Conservation (phyloP, 2,797 vertebrate species). For the Acanthis flammea region DNA sequence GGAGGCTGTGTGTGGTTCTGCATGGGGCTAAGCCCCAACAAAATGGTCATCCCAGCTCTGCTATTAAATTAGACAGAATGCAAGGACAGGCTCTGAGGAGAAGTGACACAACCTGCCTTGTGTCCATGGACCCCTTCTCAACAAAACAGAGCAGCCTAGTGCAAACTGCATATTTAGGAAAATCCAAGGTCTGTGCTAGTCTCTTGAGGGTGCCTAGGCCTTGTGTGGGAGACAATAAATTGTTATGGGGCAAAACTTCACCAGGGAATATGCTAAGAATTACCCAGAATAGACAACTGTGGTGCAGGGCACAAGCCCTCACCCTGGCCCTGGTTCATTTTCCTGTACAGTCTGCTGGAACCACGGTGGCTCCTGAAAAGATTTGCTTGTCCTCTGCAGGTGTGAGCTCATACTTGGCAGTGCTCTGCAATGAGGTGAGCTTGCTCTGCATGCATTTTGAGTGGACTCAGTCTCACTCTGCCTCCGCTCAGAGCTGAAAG, state of each 20-base stretch:
- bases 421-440: neutral
- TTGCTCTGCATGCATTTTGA: neutral
- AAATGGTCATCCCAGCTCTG: neutral
- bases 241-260: neutral
- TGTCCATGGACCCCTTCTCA: neutral
- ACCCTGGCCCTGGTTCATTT: neutral
- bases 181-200: neutral
- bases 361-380: neutral
- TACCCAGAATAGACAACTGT: neutral
- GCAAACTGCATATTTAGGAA: neutral
- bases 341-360: neutral
- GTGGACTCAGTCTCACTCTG: neutral
- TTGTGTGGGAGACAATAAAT: neutral
- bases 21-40: neutral
- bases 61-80: neutral
- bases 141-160: neutral
- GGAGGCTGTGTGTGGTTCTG: neutral
- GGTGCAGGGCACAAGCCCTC: neutral
- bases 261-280: neutral
- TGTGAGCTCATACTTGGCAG: neutral
- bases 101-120: neutral
- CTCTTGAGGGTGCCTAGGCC: neutral
- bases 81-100: neutral
- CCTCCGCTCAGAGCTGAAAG: neutral
- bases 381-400: neutral